Conservation (phyloP, 2,888 invertebrate genomes). For the Loripinus fragilis region DNA sequence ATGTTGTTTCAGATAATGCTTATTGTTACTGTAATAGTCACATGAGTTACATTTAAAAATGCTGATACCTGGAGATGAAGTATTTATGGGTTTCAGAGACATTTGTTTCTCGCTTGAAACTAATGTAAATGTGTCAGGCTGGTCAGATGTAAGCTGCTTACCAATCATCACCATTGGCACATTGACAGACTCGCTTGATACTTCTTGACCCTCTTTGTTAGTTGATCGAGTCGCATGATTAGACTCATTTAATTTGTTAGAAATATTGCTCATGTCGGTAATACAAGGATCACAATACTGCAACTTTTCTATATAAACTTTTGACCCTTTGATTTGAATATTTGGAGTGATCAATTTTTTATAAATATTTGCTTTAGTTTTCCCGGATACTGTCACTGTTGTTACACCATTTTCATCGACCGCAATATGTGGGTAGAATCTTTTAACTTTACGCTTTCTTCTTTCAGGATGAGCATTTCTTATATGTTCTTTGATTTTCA, state of each 20-base stretch:
- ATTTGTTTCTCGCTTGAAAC: slow-evolving; percentile 7
- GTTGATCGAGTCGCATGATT: not conserved
- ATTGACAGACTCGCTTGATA: not conserved
- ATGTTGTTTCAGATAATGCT: slow-evolving; percentile 82
- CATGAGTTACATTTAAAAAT: slow-evolving; percentile 63
- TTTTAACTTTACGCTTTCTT: not conserved
- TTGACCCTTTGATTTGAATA: not conserved
- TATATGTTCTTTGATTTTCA: slow-evolving; percentile 16
- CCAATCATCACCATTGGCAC: not conserved
- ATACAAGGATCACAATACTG: not conserved
- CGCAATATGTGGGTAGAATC: not conserved
- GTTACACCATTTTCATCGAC: slow-evolving; percentile 1
- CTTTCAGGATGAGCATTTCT: not conserved
- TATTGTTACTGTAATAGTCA: slow-evolving; percentile 81
- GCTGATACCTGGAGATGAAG: slow-evolving; percentile 29
- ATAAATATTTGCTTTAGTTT: not conserved
- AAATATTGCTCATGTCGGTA: not conserved
- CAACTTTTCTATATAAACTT: not conserved
- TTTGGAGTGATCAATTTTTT: slow-evolving; percentile 1
- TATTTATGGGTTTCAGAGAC: slow-evolving; percentile 6
- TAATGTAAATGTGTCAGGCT: not conserved
- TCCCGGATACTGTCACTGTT: not conserved
- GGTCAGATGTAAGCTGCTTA: not conserved
- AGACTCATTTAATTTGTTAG: not conserved
- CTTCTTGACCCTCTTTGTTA: not conserved